Evolutionary conservation across 1,140 invertebrate species (phyloP).

Genomic region (Drosophila ironensis): DNA sequence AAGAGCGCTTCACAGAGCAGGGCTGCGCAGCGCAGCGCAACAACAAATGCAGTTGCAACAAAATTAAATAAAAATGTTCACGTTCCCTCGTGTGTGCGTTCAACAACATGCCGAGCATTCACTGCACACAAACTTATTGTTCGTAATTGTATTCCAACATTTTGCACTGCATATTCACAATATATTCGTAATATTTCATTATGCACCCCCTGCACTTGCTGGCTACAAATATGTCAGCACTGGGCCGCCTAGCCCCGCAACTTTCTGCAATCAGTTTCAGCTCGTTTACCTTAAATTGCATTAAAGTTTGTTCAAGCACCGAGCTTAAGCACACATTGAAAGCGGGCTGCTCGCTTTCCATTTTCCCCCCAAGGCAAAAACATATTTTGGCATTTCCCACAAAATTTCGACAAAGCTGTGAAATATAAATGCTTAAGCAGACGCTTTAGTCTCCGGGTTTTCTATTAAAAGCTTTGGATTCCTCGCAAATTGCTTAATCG

Average conservation of each 20-base stretch:
- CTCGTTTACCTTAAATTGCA: conserved; percentile 62
- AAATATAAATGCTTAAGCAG: too few species aligned
- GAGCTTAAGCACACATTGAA: too few species aligned
- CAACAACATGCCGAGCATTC: conserved; percentile 4
- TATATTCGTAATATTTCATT: conserved; percentile 68
- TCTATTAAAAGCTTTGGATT: too few species aligned
- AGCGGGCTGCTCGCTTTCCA: neutral
- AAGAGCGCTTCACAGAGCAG: conserved; percentile 48
- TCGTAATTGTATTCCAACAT: conserved; percentile 70
- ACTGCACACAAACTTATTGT: conserved; percentile 24
- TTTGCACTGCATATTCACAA: conserved; percentile 52
- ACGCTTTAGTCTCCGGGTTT: too few species aligned
- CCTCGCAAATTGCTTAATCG: neutral
- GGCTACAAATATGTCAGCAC: conserved; percentile 58
- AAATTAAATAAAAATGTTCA: conserved; percentile 73
- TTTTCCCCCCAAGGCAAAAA: too few species aligned
- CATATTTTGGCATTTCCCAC: too few species aligned
- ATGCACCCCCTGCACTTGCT: conserved; percentile 28
- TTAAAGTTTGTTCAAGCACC: conserved; percentile 36
- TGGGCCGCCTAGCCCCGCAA: conserved; percentile 31
- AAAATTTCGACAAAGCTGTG: too few species aligned
- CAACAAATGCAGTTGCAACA: conserved; percentile 38
- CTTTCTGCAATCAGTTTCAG: conserved; percentile 48
- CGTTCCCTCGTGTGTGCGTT: conserved; percentile 42
- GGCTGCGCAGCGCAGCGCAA: conserved; percentile 4